Conservation (phyloP, 2,113 vertebrate species). For the Macrotis lagotis region DNA sequence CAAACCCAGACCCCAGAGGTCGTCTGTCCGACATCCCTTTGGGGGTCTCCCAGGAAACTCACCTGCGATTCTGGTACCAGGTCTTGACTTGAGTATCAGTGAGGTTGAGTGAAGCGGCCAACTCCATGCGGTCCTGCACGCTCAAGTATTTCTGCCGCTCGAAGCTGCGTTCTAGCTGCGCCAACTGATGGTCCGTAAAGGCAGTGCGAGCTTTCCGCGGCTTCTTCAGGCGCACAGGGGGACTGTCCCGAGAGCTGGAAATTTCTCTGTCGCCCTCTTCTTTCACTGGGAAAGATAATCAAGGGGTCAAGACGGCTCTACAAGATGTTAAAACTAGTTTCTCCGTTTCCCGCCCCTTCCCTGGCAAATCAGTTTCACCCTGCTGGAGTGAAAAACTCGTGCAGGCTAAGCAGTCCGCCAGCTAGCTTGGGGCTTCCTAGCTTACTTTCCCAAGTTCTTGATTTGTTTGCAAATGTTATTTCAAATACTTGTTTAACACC, state of each 20-base stretch:
- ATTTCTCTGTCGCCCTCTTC: conserved; percentile 98
- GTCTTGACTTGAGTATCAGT: conserved; percentile 99
- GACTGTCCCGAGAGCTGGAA: conserved; percentile 97
- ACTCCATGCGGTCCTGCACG: conserved; percentile 98
- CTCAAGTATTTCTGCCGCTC: conserved; percentile 98
- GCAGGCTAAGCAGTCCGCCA: background rate
- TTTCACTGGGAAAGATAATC: conserved; percentile 88
- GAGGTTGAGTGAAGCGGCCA: conserved; percentile 98
- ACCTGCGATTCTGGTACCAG: conserved; percentile 99
- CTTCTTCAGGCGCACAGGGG: conserved; percentile 96
- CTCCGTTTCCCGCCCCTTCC: background rate
- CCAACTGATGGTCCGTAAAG: conserved; percentile 98
- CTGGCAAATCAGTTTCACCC: background rate
- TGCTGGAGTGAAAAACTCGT: background rate
- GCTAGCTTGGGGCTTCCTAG: background rate
- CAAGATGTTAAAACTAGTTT: background rate
- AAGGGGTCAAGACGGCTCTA: conserved; percentile 30
- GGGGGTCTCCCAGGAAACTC: conserved; percentile 61
- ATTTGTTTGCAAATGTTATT: background rate
- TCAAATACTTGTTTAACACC: background rate
- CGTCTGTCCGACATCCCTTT: background rate
- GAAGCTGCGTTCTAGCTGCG: conserved; percentile 98
- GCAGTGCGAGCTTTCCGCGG: conserved; percentile 98
- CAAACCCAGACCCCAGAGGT: background rate
- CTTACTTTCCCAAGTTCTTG: background rate